A percentile compares a stretch with the other conserved stretches of the same genome.
phyloP scores from a whole-genome alignment of 2,888 invertebrate genomes.

The Thyatira batis region DNA sequence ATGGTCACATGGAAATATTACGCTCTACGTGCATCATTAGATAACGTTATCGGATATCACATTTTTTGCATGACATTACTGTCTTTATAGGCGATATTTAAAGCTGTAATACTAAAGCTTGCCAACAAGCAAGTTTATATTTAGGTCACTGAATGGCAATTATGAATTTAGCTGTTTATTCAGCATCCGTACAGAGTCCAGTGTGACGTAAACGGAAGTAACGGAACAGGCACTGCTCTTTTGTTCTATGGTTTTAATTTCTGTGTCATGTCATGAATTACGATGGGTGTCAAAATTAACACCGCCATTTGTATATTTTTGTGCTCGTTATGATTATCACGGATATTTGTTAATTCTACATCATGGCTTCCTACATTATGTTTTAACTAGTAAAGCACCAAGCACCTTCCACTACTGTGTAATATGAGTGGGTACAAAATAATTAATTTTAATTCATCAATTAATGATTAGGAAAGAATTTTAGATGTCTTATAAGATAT shows the following conservation, averaged over 20 bases:
- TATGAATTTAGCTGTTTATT: conserved; percentile 38
- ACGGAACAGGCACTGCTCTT: conserved; percentile 48
- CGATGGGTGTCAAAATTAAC: conserved; percentile 32
- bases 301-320: conserved; percentile 24
- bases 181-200: conserved; percentile 39
- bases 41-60: background rate
- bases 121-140: conserved; percentile 38
- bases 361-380: background rate
- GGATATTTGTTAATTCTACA: conserved; percentile 12
- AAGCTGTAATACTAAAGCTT: background rate
- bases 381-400: too few species aligned
- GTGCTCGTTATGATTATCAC: conserved; percentile 15
- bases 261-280: conserved; percentile 49
- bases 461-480: too few species aligned
- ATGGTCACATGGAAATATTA: background rate
- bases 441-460: too few species aligned
- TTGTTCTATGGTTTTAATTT: conserved; percentile 53
- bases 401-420: too few species aligned
- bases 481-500: too few species aligned
- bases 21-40: too few species aligned
- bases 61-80: background rate
- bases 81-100: background rate
- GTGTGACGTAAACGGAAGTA: conserved; percentile 57
- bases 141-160: conserved; percentile 43
- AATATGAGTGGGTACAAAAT: too few species aligned